Conservation (phyloP, 2,797 vertebrate species). For the Babyrousa celebensis region DNA sequence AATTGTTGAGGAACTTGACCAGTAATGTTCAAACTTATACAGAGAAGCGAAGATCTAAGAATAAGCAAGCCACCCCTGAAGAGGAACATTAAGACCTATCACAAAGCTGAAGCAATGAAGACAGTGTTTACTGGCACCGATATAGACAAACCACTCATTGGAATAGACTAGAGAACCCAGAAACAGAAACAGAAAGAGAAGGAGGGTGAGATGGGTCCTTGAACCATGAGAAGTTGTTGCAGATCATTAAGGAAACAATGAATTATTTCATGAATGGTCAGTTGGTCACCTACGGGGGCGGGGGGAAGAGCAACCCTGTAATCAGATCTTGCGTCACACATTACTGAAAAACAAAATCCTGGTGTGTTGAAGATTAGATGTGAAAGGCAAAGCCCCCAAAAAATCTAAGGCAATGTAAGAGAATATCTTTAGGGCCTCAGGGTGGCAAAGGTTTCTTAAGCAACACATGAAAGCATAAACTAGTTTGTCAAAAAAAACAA, state of each 20-base stretch:
- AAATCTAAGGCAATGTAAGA: background rate
- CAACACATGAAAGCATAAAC: background rate
- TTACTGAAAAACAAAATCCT: background rate
- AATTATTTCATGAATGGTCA: background rate
- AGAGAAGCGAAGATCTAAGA: background rate
- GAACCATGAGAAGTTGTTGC: background rate
- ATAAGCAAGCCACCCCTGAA: slow-evolving; percentile 1
- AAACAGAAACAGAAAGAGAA: background rate
- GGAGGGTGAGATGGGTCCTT: too few species aligned
- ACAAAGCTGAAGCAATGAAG: background rate
- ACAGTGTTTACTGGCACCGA: background rate
- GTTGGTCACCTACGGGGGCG: background rate
- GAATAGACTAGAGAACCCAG: background rate
- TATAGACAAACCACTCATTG: background rate
- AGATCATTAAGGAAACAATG: background rate
- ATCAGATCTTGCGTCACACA: background rate
- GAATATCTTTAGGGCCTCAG: background rate
- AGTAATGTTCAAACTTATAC: slow-evolving; percentile 31
- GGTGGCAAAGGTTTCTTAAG: background rate
- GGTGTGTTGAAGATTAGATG: background rate
- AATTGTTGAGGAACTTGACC: slow-evolving; percentile 1
- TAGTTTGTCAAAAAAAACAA: too few species aligned
- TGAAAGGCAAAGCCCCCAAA: slow-evolving; percentile 13
- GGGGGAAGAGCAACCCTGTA: background rate
- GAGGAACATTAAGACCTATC: background rate